Evolutionary conservation across 2,113 vertebrate species (phyloP).

Genomic region (Varanus salvator): DNA sequence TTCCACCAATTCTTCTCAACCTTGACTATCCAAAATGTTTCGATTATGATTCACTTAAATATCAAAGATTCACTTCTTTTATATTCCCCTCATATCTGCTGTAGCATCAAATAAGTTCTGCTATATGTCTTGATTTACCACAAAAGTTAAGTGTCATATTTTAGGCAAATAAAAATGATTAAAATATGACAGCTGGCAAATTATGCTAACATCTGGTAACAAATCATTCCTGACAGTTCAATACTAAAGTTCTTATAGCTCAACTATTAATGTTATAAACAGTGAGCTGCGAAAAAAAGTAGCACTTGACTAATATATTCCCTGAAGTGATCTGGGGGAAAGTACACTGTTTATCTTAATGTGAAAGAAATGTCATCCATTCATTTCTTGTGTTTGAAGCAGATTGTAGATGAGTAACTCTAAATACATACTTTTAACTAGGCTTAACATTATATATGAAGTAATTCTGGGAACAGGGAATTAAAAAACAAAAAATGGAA

Average conservation of each 20-base stretch:
- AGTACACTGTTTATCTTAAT: conserved; percentile 66
- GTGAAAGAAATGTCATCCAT: conserved; percentile 63
- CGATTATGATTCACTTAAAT: too few relatives aligned
- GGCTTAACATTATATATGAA: background rate
- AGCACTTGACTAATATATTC: conserved; percentile 61
- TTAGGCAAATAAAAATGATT: conserved; percentile 81
- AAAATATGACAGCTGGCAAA: conserved; percentile 80
- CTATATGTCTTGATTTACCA: conserved; percentile 77
- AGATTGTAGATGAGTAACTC: conserved; percentile 58
- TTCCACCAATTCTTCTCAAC: conserved; percentile 9
- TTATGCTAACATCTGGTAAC: conserved; percentile 82
- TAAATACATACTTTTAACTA: conserved; percentile 50
- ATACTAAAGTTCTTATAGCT: conserved; percentile 72
- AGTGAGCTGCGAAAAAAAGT: conserved; percentile 63
- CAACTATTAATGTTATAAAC: conserved; percentile 80
- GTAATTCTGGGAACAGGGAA: conserved; percentile 6
- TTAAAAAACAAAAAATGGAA: background rate
- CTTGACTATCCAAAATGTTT: conserved; percentile 43
- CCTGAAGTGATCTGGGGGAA: conserved; percentile 28
- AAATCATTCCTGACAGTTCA: conserved; percentile 80
- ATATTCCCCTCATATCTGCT: conserved; percentile 30
- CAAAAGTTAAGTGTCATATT: conserved; percentile 74
- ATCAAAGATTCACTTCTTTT: conserved; percentile 21
- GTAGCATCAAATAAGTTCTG: conserved; percentile 62
- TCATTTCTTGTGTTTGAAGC: conserved; percentile 48